Percentiles rank a stretch among this genome's conserved stretches.
Evolutionary conservation across 2,113 vertebrate genomes (phyloP).

Genomic region (Bubo bubo): DNA sequence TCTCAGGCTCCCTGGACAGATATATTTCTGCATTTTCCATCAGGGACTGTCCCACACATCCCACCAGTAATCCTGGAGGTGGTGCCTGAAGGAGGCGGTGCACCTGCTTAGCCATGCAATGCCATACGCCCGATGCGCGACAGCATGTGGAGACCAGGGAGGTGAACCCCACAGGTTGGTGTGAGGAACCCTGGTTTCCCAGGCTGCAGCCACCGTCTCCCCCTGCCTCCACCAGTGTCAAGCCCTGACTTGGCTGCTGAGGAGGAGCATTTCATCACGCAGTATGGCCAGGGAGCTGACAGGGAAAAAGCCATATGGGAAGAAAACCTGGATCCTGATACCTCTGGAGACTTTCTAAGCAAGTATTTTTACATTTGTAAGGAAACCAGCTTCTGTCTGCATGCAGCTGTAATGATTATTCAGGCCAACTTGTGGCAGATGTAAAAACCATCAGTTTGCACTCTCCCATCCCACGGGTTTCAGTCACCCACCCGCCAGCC

Average conservation of each 20-base stretch:
- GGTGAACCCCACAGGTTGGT: neutral
- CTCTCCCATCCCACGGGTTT: neutral
- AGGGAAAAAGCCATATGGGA: neutral
- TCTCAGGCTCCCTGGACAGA: neutral
- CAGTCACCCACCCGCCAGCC: neutral
- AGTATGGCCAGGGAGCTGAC: neutral
- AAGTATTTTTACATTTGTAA: neutral
- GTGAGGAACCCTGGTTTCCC: neutral
- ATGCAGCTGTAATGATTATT: neutral
- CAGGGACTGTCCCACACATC: neutral
- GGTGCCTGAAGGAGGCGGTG: neutral
- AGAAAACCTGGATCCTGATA: neutral
- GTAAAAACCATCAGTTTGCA: neutral
- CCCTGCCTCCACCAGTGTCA: neutral
- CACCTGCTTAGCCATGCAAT: neutral
- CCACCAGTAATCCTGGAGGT: neutral
- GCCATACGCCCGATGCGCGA: accelerated
- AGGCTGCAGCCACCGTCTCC: neutral
- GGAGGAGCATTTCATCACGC: neutral
- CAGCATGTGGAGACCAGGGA: neutral
- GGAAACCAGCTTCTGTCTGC: neutral
- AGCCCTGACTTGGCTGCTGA: neutral
- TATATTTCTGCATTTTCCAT: neutral
- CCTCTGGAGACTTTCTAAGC: neutral
- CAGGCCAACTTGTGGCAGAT: neutral